Evolutionary conservation across 2,797 vertebrate species (phyloP).

Genomic region (Babyrousa celebensis): DNA sequence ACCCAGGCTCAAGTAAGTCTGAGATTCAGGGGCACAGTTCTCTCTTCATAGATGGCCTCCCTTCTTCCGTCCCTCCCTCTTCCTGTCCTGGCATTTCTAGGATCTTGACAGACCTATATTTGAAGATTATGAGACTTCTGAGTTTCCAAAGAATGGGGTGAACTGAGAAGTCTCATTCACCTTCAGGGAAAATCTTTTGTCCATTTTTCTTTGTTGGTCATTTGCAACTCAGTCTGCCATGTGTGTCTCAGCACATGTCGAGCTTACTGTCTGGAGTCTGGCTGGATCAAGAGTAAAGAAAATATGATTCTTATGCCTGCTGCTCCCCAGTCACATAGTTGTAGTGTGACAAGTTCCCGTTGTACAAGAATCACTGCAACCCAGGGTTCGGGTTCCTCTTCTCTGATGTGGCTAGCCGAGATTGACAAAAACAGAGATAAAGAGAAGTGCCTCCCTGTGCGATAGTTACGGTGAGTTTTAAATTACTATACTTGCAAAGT

Average conservation of each 20-base stretch:
- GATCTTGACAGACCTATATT: neutral
- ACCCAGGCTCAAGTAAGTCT: slow-evolving; percentile 33
- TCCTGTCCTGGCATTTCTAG: neutral
- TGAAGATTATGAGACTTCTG: neutral
- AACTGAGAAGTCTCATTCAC: neutral
- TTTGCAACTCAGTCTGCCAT: neutral
- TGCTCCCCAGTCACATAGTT: neutral
- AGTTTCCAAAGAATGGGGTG: neutral
- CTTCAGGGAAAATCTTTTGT: neutral
- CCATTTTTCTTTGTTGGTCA: neutral
- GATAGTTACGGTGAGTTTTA: neutral
- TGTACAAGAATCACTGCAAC: neutral
- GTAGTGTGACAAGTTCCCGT: neutral
- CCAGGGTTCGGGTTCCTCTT: neutral
- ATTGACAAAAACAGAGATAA: neutral
- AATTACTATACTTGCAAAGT: neutral
- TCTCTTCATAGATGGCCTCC: neutral
- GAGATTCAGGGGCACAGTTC: neutral
- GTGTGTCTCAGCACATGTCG: neutral
- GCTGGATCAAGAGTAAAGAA: neutral
- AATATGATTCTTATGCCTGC: neutral
- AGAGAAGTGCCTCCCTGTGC: neutral
- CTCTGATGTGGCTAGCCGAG: neutral
- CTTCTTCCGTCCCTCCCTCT: neutral
- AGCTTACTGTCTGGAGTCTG: neutral